Evolutionary conservation across 1,140 invertebrate genomes (phyloP).

Genomic region (Spodoptera litura): DNA sequence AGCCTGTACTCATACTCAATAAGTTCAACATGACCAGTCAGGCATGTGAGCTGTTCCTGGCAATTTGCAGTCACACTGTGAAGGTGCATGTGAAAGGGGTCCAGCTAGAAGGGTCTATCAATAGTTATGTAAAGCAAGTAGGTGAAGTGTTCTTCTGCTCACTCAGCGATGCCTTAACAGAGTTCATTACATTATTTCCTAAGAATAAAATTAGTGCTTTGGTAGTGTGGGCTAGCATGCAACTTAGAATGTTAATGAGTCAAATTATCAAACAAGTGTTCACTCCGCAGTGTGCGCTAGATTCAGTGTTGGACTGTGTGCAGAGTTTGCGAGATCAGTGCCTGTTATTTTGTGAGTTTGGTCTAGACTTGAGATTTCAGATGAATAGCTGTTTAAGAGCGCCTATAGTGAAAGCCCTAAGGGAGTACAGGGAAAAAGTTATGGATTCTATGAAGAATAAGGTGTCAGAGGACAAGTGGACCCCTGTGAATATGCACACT

Average conservation of each 20-base stretch:
- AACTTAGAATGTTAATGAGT: conserved; percentile 93
- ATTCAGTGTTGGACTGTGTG: conserved; percentile 95
- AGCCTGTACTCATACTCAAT: conserved; percentile 95
- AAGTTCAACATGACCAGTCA: conserved; percentile 92
- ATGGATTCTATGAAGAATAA: conserved; percentile 83
- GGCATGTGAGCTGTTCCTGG: conserved; percentile 94
- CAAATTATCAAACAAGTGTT: conserved; percentile 96
- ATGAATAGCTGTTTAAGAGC: conserved; percentile 92
- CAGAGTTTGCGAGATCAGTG: conserved; percentile 92
- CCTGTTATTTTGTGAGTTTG: conserved; percentile 86
- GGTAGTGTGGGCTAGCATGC: conserved; percentile 95
- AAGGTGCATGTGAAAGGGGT: conserved; percentile 94
- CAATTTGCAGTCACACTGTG: conserved; percentile 93
- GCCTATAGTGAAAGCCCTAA: conserved; percentile 85
- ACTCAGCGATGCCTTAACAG: conserved; percentile 94
- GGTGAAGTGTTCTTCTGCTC: conserved; percentile 95
- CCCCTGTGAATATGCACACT: conserved; percentile 84
- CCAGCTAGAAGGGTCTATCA: conserved; percentile 95
- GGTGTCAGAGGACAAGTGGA: conserved; percentile 85
- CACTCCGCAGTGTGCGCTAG: conserved; percentile 94
- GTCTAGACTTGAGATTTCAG: conserved; percentile 91
- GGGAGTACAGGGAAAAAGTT: conserved; percentile 83
- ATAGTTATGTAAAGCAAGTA: conserved; percentile 94
- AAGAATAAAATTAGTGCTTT: conserved; percentile 92
- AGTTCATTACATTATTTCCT: conserved; percentile 94